Evolutionary conservation across 2,888 invertebrate species (phyloP), one percentile per base, ranked within the genome.

Genomic region (Limnephilus lunatus): DNA sequence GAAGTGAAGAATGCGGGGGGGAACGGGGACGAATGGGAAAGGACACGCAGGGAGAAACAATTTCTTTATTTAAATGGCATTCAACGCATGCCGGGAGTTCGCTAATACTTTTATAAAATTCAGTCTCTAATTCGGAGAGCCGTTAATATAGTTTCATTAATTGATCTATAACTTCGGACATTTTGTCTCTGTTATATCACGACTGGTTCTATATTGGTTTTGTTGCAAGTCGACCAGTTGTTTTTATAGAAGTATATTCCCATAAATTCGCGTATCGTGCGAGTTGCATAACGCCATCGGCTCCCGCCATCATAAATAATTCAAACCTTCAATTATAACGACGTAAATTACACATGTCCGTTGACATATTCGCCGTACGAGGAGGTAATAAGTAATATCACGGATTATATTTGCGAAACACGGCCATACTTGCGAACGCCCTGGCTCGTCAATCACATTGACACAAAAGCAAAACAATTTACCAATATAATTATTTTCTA

Each of bases 241-340:
- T 68, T 68, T 68, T 25, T 3, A n/a, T 68, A 68, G 68, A 25
- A 68, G n/a, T n/a, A 68, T 68, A 68, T 68, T n/a, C 68, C 68
- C 68, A 68, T 68, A 68, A 68, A 68, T 25, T n/a, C 25, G 68
- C 68, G 25, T 68, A n/a, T 68, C n/a, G 68, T n/a, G 25, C 68
- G 25, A 9, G 25, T 68, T 68, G 68, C 68, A 25, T 25, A 68
- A 68, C 5, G 7, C 68, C 68, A 4, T 9, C 68, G n/a, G 68
- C 68, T 68, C 68, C 25, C 68, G 68, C 0, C 68, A 68, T 68
- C 68, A 68, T 68, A 68, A 68, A 68, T 68, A 68, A 68, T 68
- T 68, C 68, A 68, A 68, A n/a, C 68, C 68, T 68, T 68, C 68
- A 68, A 68, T 68, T 68, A 68, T 68, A 68, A 68, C 68, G 68